Evolutionary conservation across 2,888 invertebrate genomes (phyloP).

Genomic region (Adelognathus sp.): DNA sequence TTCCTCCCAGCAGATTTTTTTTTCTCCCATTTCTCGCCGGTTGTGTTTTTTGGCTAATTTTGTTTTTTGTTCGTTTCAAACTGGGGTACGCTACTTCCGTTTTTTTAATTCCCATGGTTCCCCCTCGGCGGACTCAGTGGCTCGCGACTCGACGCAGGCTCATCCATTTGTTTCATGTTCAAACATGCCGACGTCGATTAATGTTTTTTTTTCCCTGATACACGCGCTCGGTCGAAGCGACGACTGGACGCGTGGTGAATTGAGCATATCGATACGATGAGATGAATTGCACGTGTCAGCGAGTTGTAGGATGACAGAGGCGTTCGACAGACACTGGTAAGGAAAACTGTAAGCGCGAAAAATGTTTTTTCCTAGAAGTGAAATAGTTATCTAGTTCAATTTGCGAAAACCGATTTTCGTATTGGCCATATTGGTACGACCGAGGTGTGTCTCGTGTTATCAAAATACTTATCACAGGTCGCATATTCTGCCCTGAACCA

Average conservation of each 20-base stretch:
- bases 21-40: not conserved
- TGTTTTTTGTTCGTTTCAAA: not conserved
- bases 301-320: not conserved
- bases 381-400: too few relatives aligned
- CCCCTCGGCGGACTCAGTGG: not conserved
- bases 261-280: not conserved
- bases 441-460: too few relatives aligned
- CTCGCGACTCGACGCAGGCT: constrained; percentile 9
- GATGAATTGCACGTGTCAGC: not conserved
- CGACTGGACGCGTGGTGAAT: not conserved
- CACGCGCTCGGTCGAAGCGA: constrained; percentile 27
- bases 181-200: constrained; percentile 46
- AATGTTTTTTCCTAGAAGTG: too few relatives aligned
- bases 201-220: constrained; percentile 46
- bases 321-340: not conserved
- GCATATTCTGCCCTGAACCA: too few relatives aligned
- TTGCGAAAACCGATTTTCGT: too few relatives aligned
- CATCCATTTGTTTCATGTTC: constrained; percentile 38
- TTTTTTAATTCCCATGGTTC: not conserved
- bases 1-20: not conserved
- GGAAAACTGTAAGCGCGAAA: too few relatives aligned
- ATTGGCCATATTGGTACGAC: too few relatives aligned
- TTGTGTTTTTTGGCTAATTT: not conserved
- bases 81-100: not conserved
- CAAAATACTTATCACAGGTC: too few relatives aligned